Evolutionary conservation across 2,888 invertebrate species (phyloP).

Genomic region (Xestia xanthographa): DNA sequence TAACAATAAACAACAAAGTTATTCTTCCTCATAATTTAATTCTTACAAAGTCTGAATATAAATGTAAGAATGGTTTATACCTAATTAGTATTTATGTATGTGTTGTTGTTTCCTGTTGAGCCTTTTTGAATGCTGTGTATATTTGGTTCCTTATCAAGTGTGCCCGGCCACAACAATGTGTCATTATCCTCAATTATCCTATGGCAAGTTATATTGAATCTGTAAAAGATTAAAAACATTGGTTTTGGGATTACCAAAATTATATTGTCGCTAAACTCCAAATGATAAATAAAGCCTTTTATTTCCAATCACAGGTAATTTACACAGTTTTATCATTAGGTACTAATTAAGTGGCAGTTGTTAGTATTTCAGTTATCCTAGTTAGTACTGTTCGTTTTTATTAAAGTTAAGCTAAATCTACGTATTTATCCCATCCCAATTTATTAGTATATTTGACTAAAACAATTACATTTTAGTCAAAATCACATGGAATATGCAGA

Average conservation of each 20-base stretch:
- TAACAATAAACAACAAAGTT: neutral
- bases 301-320: no score
- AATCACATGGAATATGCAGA: neutral
- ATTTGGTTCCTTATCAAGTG: slow-evolving; percentile 25
- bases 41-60: neutral
- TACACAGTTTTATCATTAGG: no score
- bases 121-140: slow-evolving; percentile 27
- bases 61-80: neutral
- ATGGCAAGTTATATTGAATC: neutral
- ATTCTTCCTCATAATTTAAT: neutral
- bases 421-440: neutral
- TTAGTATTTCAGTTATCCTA: no score
- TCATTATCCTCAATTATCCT: slow-evolving; percentile 18
- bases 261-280: no score
- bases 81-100: slow-evolving; percentile 36
- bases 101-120: slow-evolving; percentile 37
- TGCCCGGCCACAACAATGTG: neutral
- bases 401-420: neutral
- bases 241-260: neutral
- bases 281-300: no score
- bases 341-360: no score
- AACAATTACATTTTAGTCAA: neutral
- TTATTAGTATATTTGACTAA: no score
- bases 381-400: no score
- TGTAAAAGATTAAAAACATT: neutral